Conservation (phyloP, 1,140 invertebrate species). For the Drosophila lini region DNA sequence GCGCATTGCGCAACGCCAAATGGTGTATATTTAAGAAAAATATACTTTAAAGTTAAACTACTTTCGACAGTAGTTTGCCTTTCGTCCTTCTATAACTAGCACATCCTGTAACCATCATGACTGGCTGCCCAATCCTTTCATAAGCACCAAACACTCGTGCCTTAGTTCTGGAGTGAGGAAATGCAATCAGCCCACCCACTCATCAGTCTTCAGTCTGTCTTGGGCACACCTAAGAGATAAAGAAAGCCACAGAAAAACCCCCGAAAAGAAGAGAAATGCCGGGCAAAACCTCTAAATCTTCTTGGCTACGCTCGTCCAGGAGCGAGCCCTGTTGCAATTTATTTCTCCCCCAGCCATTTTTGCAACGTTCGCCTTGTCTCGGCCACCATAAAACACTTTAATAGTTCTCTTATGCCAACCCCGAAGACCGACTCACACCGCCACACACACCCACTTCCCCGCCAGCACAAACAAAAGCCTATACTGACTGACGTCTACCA, state of each 20-base stretch:
- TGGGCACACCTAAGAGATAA: conserved; percentile 41
- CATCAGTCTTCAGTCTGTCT: conserved; percentile 45
- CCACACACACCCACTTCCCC: conserved; percentile 5
- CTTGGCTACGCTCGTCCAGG: conserved; percentile 27
- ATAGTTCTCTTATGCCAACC: conserved; percentile 65
- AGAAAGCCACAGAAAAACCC: conserved; percentile 44
- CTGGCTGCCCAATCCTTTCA: conserved; percentile 24
- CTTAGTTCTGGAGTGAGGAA: conserved; percentile 11
- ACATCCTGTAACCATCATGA: conserved; percentile 12
- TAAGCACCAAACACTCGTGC: conserved; percentile 28
- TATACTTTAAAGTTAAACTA: neutral
- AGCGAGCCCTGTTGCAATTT: conserved; percentile 36
- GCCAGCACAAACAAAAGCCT: conserved; percentile 3
- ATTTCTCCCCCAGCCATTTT: conserved; percentile 40
- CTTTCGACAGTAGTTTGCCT: neutral
- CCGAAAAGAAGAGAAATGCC: conserved; percentile 27
- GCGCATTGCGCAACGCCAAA: no score
- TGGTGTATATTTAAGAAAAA: no score
- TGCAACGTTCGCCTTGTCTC: conserved; percentile 65
- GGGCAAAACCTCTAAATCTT: conserved; percentile 36
- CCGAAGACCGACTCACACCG: conserved; percentile 17
- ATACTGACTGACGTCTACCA: conserved; percentile 54
- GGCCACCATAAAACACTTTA: conserved; percentile 79
- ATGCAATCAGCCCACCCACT: conserved; percentile 36
- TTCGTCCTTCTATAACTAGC: neutral